A percentile compares a stretch with the other conserved stretches of the same genome.
phyloP scores from a whole-genome alignment of 2,113 vertebrate species.

The Melospiza georgiana region DNA sequence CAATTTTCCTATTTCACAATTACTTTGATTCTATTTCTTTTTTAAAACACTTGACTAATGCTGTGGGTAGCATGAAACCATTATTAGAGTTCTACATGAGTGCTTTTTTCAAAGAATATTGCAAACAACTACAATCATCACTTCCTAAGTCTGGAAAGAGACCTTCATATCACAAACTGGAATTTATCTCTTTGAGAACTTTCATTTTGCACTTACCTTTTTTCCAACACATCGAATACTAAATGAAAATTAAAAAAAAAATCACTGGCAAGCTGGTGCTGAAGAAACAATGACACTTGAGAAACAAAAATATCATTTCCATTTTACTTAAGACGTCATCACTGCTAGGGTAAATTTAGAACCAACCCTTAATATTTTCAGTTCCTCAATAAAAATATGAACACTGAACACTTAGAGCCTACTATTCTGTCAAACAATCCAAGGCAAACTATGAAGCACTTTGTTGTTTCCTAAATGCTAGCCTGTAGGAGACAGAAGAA shows the following conservation, averaged over 20 bases:
- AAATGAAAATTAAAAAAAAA: neutral
- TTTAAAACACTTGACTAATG: neutral
- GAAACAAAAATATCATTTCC: neutral
- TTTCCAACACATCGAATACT: neutral
- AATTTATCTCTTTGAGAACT: neutral
- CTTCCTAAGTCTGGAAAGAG: neutral
- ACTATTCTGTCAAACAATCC: neutral
- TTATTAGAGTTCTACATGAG: neutral
- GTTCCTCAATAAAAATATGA: neutral
- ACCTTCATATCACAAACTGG: neutral
- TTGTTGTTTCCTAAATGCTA: neutral
- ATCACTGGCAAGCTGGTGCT: neutral
- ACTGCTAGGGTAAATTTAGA: neutral
- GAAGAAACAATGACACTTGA: neutral
- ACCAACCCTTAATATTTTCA: neutral
- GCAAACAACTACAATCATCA: neutral
- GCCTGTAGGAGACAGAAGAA: neutral
- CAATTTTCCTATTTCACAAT: neutral
- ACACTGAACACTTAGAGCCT: neutral
- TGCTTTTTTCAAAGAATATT: neutral
- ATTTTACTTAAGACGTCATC: neutral
- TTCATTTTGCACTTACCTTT: neutral
- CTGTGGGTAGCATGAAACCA: neutral
- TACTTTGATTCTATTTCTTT: neutral
- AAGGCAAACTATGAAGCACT: neutral